Evolutionary conservation across 2,888 invertebrate species (phyloP).

Genomic region (Pollenia angustigena): DNA sequence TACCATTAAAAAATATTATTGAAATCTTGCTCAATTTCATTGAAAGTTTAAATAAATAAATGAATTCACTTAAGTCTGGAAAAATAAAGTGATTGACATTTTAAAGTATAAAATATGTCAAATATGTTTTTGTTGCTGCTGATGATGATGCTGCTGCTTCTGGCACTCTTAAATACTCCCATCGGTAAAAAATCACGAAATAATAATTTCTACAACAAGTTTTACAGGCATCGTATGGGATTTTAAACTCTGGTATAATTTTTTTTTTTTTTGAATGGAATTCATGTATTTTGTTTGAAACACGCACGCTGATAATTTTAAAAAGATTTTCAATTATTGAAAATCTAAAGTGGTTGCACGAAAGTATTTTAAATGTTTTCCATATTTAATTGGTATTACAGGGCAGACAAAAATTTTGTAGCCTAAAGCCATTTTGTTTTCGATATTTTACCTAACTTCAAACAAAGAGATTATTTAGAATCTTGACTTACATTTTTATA

Average conservation of each 20-base stretch:
- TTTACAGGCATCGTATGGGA: constrained; percentile 26
- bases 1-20: constrained; percentile 43
- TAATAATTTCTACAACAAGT: constrained; percentile 40
- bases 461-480: no score
- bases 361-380: constrained; percentile 33
- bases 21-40: constrained; percentile 20
- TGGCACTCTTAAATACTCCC: constrained; percentile 64
- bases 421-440: no score
- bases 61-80: constrained; percentile 15
- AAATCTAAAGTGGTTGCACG: constrained; percentile 34
- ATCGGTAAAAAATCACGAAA: constrained; percentile 67
- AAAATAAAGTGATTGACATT: constrained; percentile 67
- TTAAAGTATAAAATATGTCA: constrained; percentile 68
- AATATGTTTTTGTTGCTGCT: constrained; percentile 56
- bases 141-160: not conserved
- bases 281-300: constrained; percentile 57
- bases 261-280: constrained; percentile 9
- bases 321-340: constrained; percentile 38
- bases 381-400: constrained; percentile 1
- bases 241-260: not conserved
- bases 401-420: not conserved
- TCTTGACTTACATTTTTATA: no score
- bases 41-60: constrained; percentile 10
- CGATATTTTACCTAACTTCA: no score
- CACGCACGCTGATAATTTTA: constrained; percentile 56